Conservation (phyloP, 2,113 vertebrate species). For the Pterocles burchelli region DNA sequence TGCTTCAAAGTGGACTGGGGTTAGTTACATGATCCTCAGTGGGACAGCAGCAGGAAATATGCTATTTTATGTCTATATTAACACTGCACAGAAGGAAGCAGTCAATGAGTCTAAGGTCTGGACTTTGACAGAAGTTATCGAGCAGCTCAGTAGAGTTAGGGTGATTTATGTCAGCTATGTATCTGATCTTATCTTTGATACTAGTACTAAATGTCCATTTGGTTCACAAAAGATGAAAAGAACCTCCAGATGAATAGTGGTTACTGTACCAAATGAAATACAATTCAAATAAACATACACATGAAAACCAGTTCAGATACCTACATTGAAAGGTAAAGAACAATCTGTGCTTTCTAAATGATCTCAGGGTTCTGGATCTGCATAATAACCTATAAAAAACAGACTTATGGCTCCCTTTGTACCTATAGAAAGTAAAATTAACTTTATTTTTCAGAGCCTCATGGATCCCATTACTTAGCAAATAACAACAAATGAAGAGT, state of each 20-base stretch:
- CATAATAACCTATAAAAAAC: background rate
- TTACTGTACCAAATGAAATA: slow-evolving; percentile 20
- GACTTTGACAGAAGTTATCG: background rate
- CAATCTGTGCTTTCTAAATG: background rate
- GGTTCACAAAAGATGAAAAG: slow-evolving; percentile 49
- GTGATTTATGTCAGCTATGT: slow-evolving; percentile 4
- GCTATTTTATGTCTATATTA: background rate
- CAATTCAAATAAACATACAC: slow-evolving; percentile 17
- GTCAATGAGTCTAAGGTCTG: background rate
- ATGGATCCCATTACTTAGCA: background rate
- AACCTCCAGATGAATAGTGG: background rate
- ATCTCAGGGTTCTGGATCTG: background rate
- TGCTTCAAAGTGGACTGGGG: background rate
- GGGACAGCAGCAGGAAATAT: background rate
- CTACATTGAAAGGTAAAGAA: background rate
- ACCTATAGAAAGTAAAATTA: background rate
- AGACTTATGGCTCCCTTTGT: background rate
- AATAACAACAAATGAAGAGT: background rate
- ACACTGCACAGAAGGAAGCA: background rate
- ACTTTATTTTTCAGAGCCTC: background rate
- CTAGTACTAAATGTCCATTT: background rate
- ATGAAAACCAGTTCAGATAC: background rate
- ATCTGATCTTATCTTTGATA: slow-evolving; percentile 25
- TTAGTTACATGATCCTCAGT: background rate
- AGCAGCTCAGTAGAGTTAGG: background rate